Percentiles rank a stretch among this genome's conserved stretches.
phyloP scores from a whole-genome alignment of 2,113 vertebrate genomes.

The Sorex araneus region DNA sequence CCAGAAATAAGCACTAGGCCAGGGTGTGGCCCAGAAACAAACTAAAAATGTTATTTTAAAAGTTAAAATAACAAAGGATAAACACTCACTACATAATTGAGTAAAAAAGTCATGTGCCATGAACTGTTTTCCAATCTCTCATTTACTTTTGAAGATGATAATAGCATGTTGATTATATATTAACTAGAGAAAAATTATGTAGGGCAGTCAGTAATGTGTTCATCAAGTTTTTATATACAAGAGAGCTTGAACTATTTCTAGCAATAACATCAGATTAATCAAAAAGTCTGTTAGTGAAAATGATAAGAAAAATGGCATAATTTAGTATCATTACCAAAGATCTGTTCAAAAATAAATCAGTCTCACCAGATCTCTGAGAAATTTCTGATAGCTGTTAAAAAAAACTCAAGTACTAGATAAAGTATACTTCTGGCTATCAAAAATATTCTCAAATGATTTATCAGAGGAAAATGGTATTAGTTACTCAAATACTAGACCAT shows the following conservation, averaged over 20 bases:
- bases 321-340: conserved; percentile 35
- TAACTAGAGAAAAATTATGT: conserved; percentile 65
- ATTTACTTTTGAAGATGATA: conserved; percentile 41
- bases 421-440: not conserved
- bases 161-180: conserved; percentile 44
- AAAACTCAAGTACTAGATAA: conserved; percentile 19
- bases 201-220: conserved; percentile 27
- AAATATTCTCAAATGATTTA: conserved; percentile 30
- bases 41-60: too few species aligned
- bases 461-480: conserved; percentile 24
- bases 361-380: conserved; percentile 49
- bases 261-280: conserved; percentile 50
- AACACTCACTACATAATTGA: not conserved
- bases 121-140: conserved; percentile 21
- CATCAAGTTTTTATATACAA: conserved; percentile 43
- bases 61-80: conserved; percentile 27
- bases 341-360: conserved; percentile 36
- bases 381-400: not conserved
- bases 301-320: conserved; percentile 41
- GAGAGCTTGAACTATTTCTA: conserved; percentile 50
- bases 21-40: too few species aligned
- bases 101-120: not conserved
- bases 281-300: conserved; percentile 51
- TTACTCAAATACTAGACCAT: conserved; percentile 17
- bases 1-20: too few species aligned